phyloP scores from a whole-genome alignment of 2,113 vertebrate species.

The Sebastes fasciatus region DNA sequence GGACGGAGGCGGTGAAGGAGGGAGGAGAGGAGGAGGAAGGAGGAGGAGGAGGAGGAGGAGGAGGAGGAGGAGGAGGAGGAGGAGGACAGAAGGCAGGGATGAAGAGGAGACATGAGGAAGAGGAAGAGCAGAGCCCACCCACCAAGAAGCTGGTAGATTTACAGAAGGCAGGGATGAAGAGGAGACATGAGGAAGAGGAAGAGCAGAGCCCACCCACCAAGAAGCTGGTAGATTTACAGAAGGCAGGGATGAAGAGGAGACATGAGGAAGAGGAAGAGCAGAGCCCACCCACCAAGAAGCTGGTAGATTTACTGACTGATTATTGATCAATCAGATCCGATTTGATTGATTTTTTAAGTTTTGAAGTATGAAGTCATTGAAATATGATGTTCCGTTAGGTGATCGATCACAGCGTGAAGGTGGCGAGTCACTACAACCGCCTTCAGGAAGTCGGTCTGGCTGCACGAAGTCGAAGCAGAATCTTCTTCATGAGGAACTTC shows the following conservation, averaged over 20 bases:
- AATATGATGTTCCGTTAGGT: slow-evolving; percentile 14
- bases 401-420: slow-evolving; percentile 87
- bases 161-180: neutral
- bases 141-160: too few relatives aligned
- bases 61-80: neutral
- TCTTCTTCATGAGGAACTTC: slow-evolving; percentile 97
- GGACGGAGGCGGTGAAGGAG: slow-evolving; percentile 2
- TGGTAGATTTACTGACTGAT: slow-evolving; percentile 48
- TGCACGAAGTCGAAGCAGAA: slow-evolving; percentile 91
- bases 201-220: neutral
- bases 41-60: neutral
- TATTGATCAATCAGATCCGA: neutral
- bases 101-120: neutral
- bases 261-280: slow-evolving; percentile 41
- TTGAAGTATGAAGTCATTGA: neutral
- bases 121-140: neutral
- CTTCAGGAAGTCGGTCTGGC: slow-evolving; percentile 93
- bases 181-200: neutral
- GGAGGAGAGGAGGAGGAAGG: neutral
- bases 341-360: neutral
- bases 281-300: slow-evolving; percentile 55
- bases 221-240: neutral
- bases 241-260: slow-evolving; percentile 54
- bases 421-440: slow-evolving; percentile 95
- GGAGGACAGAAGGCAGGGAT: neutral